Evolutionary conservation across 1,140 invertebrate species (phyloP).

Genomic region (Chionoecetes opilio): DNA sequence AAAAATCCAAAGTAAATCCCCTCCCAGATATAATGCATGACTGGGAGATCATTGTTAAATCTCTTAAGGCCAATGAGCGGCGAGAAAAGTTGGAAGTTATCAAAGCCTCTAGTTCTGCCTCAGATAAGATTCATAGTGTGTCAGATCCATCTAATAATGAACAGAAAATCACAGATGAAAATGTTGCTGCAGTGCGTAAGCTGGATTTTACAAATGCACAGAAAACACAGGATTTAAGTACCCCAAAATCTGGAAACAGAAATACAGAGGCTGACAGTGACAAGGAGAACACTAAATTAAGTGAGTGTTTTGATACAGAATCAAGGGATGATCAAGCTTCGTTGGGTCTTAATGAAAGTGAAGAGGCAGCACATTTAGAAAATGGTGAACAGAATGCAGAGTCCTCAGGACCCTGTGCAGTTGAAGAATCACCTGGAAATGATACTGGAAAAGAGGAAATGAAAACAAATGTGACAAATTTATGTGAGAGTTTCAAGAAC

Average conservation of each 20-base stretch:
- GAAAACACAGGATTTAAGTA: not conserved
- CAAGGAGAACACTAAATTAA: slow-evolving; percentile 64
- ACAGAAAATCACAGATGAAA: slow-evolving; percentile 41
- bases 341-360: not conserved
- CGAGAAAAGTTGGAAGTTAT: slow-evolving; percentile 66
- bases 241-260: slow-evolving; percentile 34
- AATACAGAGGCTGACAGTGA: slow-evolving; percentile 68
- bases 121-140: slow-evolving; percentile 40
- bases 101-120: slow-evolving; percentile 20
- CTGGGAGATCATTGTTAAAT: slow-evolving; percentile 76
- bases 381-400: slow-evolving; percentile 36
- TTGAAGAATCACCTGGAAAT: not conserved
- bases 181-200: slow-evolving; percentile 46
- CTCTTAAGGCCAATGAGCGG: slow-evolving; percentile 71
- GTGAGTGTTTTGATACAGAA: slow-evolving; percentile 14
- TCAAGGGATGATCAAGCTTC: slow-evolving; percentile 46
- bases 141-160: slow-evolving; percentile 12
- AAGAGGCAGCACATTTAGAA: slow-evolving; percentile 36
- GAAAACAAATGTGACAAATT: not conserved
- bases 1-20: slow-evolving; percentile 34
- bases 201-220: slow-evolving; percentile 56
- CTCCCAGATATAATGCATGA: slow-evolving; percentile 75
- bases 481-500: not conserved
- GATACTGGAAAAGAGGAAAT: not conserved
- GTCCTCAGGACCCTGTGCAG: not conserved